Base-by-base conservation (phyloP, 2,888 invertebrate species). In the Melikaiella ostensackeni region DNA sequence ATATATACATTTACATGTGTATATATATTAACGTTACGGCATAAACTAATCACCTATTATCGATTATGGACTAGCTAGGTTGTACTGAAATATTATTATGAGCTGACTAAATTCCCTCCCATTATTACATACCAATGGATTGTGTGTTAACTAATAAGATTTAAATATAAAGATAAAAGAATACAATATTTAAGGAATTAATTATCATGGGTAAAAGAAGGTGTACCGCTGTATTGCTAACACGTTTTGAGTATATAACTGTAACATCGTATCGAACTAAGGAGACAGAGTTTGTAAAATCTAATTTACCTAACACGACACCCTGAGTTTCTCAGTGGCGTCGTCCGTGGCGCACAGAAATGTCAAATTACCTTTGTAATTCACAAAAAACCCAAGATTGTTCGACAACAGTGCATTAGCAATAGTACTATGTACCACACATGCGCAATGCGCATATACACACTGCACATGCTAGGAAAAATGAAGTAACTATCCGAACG, bases 71-170 rank as follows among this genome's bases (percentile, higher is more conserved):
- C 82, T 87, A 86, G 84, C 82, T 87, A 86, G 88, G 88, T 87
- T 86, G 86, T 86, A 85, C 81, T 79, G 79, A 82, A 84, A 84
- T 81, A 82, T 83, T 82, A 84, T 82, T 85, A 84, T 83, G 84
- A 83, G 86, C 86, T 87, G 87, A 89, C 86, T 89, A 86, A 89
- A 89, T 89, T 89, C 89, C 90, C 89, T 88, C 89, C 90, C 88
- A 87, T 85, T 85, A 87, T 85, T 85, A 88, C 88, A 88, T 86
- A 84, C 81, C 79, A 82, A 88, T 88, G 88, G 88, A 89, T 88
- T 90, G 89, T 90, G 89, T 90, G 89, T 90, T 90, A 90, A 90
- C 86, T 88, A 89, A 89, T 91, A 90, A 90, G 89, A 88, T 86
- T 89, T 85, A 81, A 85, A 82, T 79, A 81, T 81, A 81, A 83